Base-by-base conservation (phyloP, 2,797 vertebrate genomes). In the Acanthis flammea region DNA sequence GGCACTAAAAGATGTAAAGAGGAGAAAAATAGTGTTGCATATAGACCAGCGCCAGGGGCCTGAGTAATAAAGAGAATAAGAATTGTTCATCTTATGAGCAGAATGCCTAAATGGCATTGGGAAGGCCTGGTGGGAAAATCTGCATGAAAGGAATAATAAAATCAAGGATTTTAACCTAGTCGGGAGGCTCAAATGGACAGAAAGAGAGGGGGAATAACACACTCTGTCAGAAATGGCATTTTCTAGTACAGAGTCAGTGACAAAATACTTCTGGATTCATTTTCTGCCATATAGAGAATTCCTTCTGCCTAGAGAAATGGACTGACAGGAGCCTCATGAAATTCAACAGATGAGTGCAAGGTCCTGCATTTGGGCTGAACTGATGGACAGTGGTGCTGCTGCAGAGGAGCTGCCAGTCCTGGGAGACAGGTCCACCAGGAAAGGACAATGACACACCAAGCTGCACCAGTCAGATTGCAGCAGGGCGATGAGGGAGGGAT, bases 101-200 rank as follows among this genome's bases (percentile, higher is more conserved):
- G 65, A 94, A 94, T 88, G 87, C 51, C 85, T 91, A 90, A 92
- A 94, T 86, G 44, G 24, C 73, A 88, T 92, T 95, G 88, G 71
- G 37, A 78, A 88, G 57, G 73, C 76, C 70, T 94, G 45, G 48
- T 88, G 89, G 95, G 60, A 82, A 92, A 85, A 81, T 78, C 12
- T 91, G 35, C 73, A 83, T 90, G 65, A 83, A 90, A 88, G 35
- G 33, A 94, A 95, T 84, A 93, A 73, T 94, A 90, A 90, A 94
- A 80, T 88, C 41, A 81, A 81, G 35, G 9, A 71, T 75, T 94
- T 94, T 44, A 94, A 81, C 58, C 33, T 88, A 63, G 51, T 35
- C 66, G n/a, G 55, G 45, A 96, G 48, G 21, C 48, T 78, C 37
- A 87, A 91, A 62, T 67, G 44, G 68, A 88, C 78, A 91, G 82